Percentiles rank a stretch among this genome's conserved stretches.
Evolutionary conservation across 2,113 vertebrate species (phyloP).

Genomic region (Apodemus speciosus): DNA sequence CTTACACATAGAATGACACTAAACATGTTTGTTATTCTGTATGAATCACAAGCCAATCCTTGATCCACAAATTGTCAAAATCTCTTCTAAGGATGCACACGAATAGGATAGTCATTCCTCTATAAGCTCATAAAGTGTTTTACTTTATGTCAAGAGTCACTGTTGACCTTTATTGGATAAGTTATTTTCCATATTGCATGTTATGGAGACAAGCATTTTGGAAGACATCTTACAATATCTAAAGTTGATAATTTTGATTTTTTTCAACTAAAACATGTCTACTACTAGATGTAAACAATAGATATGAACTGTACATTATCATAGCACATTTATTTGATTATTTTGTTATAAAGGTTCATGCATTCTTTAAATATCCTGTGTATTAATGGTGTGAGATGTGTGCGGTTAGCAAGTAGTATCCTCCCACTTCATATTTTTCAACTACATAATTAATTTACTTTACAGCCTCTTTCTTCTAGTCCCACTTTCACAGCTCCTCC

Average conservation of each 20-base stretch:
- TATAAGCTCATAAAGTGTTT: not conserved
- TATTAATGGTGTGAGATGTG: not conserved
- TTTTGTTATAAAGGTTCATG: not conserved
- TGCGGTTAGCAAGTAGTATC: not conserved
- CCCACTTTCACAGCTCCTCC: too few species aligned
- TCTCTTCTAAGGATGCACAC: constrained; percentile 15
- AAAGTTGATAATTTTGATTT: not conserved
- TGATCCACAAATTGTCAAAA: constrained; percentile 45
- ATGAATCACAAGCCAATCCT: not conserved
- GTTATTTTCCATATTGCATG: not conserved
- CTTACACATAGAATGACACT: not conserved
- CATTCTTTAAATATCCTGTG: not conserved
- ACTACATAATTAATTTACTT: too few species aligned
- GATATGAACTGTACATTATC: not conserved
- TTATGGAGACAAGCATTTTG: not conserved
- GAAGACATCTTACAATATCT: constrained; percentile 14
- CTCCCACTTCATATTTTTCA: too few species aligned
- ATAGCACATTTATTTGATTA: not conserved
- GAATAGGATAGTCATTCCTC: not conserved
- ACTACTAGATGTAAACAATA: constrained; percentile 20
- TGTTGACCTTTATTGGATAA: constrained; percentile 11
- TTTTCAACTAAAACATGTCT: not conserved
- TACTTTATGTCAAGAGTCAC: not conserved
- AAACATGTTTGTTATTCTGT: constrained; percentile 10
- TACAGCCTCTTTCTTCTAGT: too few species aligned